Evolutionary conservation across 2,797 vertebrate species (phyloP).

Genomic region (Pachyuromys duprasi): DNA sequence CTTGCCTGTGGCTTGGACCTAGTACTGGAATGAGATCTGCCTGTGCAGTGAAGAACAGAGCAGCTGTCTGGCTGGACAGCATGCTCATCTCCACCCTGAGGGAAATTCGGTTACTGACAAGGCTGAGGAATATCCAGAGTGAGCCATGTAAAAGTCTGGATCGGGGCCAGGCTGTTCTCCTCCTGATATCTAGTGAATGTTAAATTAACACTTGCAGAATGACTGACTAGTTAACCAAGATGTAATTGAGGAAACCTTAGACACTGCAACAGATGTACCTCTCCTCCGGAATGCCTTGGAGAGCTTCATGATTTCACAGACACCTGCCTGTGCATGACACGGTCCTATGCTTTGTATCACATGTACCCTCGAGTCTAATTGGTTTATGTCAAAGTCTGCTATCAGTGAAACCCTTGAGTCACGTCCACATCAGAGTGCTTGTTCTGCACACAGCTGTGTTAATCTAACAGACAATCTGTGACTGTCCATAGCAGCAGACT

Average conservation of each 20-base stretch:
- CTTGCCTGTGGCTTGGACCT: neutral
- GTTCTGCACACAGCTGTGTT: neutral
- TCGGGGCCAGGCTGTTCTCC: conserved; percentile 34
- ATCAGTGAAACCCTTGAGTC: neutral
- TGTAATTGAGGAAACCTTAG: conserved; percentile 80
- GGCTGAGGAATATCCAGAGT: neutral
- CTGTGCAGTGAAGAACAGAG: neutral
- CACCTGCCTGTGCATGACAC: conserved; percentile 60
- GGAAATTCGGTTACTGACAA: conserved; percentile 17
- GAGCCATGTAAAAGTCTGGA: conserved; percentile 41
- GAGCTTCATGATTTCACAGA: conserved; percentile 65
- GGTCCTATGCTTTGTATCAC: conserved; percentile 17
- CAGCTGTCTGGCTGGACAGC: conserved; percentile 21
- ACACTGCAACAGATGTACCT: conserved; percentile 73
- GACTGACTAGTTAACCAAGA: conserved; percentile 78
- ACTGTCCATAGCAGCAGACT: no score
- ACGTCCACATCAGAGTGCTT: neutral
- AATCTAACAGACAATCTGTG: neutral
- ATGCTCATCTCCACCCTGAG: neutral
- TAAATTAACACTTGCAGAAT: conserved; percentile 81
- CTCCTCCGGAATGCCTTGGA: conserved; percentile 56
- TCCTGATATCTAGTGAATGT: conserved; percentile 58
- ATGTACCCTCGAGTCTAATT: neutral
- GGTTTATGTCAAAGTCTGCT: neutral
- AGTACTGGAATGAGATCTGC: neutral